Evolutionary conservation across 2,888 invertebrate genomes (phyloP), one percentile per base, ranked within the genome.

Genomic region (Sesamia inferens): DNA sequence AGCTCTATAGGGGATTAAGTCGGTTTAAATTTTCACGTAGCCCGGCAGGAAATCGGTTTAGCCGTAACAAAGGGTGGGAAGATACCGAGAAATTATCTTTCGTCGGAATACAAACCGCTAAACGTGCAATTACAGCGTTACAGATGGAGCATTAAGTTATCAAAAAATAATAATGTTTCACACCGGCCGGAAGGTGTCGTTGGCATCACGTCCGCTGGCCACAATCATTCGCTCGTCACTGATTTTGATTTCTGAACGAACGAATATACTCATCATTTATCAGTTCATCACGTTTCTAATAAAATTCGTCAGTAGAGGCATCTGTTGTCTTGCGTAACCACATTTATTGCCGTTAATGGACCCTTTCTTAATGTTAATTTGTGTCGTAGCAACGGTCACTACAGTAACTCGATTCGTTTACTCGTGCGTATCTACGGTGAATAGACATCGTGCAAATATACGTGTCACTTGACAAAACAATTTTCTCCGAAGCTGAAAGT

Each of bases 271-370:
- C 86, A 88, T 85, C 89, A 91, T 89, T 92, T 91, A 93, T 95
- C 94, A 95, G 90, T 89, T 92, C 91, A 93, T 95, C 94, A 95
- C 94, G 94, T 94, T 95, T 95, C 95, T 96, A 96, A 95, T 94
- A 94, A 95, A 94, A 93, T 91, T 93, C 90, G 88, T 91, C 90
- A 90, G 90, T 86, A 83, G 86, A 79, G 90, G 90, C 94, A 93
- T 93, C 94, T 93, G 94, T 93, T 92, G 94, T 92, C 90, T 94
- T 95, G 92, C 90, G 93, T 90, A 95, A 96, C 95, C 95, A 87
- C 95, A 94, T 94, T 95, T 94, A 95, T 95, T 93, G 92, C 92
- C 90, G 90, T 91, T 95, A 95, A 95, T 95, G 92, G 90, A 84
- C 85, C 88, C 90, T 93, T 94, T 92, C 92, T 92, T 92, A 88